phyloP scores from a whole-genome alignment of 2,113 vertebrate genomes.

The Caloenas nicobarica region DNA sequence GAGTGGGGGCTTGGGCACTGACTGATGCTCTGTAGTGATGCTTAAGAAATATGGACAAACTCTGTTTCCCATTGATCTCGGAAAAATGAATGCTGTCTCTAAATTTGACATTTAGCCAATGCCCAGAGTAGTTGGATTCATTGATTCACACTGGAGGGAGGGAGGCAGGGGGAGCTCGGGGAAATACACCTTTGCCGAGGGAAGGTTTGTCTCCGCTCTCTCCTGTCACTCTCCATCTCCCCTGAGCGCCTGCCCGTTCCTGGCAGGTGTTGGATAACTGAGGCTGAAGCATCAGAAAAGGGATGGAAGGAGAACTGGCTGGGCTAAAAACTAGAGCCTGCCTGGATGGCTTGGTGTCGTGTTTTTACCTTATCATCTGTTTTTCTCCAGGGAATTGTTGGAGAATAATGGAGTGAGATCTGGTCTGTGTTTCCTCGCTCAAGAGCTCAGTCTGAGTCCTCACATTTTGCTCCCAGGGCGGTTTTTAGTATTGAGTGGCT shows the following conservation, averaged over 20 bases:
- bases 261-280: not conserved
- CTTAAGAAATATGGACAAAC: not conserved
- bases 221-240: not conserved
- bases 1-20: fast-evolving
- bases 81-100: not conserved
- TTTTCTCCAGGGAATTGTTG: not conserved
- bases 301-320: not conserved
- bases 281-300: not conserved
- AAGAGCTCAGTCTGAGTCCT: not conserved
- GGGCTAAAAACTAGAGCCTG: not conserved
- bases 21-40: not conserved
- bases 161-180: not conserved
- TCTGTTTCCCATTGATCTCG: not conserved
- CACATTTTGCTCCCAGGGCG: fast-evolving
- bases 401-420: not conserved
- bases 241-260: not conserved
- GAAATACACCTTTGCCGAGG: not conserved
- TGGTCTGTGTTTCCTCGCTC: not conserved
- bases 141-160: not conserved
- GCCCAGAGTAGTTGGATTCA: not conserved
- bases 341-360: not conserved
- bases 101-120: not conserved
- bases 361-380: not conserved
- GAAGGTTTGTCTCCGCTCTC: not conserved
- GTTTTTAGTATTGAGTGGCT: not conserved